Conservation (phyloP, 2,113 vertebrate species). For the Alexandromys fortis region DNA sequence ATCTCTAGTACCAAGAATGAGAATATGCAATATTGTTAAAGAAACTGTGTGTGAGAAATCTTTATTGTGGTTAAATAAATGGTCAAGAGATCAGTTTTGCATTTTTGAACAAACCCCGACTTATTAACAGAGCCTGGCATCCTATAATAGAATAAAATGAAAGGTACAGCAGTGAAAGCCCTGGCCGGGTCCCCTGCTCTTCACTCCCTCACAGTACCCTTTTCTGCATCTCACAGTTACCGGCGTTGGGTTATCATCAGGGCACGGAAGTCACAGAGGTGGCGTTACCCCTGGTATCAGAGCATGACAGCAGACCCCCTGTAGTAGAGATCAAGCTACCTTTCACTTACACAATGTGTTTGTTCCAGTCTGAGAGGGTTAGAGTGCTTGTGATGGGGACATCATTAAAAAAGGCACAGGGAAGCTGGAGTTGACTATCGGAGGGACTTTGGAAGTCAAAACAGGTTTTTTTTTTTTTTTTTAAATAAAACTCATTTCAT, state of each 20-base stretch:
- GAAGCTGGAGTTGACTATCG: conserved; percentile 44
- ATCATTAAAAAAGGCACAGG: conserved; percentile 58
- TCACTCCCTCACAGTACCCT: rapidly evolving
- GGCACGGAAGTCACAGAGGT: neutral
- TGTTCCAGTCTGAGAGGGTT: conserved; percentile 52
- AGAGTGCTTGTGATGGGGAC: conserved; percentile 23
- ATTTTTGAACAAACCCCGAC: neutral
- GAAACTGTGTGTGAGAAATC: neutral
- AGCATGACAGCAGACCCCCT: conserved; percentile 26
- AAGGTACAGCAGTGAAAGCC: neutral
- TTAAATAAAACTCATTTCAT: conserved; percentile 57
- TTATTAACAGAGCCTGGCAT: neutral
- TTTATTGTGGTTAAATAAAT: neutral
- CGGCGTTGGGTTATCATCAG: neutral
- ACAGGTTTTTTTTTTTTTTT: neutral
- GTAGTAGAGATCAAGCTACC: conserved; percentile 67
- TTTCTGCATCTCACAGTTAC: neutral
- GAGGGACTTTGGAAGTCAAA: conserved; percentile 41
- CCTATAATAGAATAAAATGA: conserved; percentile 11
- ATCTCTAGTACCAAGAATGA: neutral
- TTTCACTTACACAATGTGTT: conserved; percentile 58
- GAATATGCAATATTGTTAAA: neutral
- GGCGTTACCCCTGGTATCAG: conserved; percentile 25
- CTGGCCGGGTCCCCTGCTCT: neutral
- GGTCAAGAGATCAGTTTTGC: neutral